Percentiles rank a stretch among this genome's conserved stretches.
phyloP scores from a whole-genome alignment of 1,140 invertebrate species.

The Caenorhabditis brenneri region DNA sequence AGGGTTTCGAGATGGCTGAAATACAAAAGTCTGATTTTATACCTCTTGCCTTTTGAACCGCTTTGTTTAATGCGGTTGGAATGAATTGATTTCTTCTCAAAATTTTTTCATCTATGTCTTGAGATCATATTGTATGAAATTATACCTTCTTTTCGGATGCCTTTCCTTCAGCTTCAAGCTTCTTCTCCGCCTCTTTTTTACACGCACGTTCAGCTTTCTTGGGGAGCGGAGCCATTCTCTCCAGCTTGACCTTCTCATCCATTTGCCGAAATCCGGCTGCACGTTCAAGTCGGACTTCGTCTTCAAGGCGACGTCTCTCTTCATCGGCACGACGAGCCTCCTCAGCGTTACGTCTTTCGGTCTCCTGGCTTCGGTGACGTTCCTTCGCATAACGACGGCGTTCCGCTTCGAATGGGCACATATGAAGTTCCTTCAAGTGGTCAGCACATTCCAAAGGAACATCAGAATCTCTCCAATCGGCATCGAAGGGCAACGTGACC shows the following conservation, averaged over 20 bases:
- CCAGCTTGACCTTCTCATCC: neutral
- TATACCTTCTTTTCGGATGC: too few species aligned
- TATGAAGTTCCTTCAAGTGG: neutral
- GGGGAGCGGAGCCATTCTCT: neutral
- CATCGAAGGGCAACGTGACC: slow-evolving; percentile 13
- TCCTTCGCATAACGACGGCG: too few species aligned
- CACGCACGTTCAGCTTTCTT: neutral
- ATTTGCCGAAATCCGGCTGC: neutral
- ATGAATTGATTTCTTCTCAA: too few species aligned
- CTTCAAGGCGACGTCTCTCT: slow-evolving; percentile 4
- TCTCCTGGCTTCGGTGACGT: too few species aligned
- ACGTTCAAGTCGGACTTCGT: neutral
- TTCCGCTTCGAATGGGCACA: neutral
- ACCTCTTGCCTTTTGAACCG: too few species aligned
- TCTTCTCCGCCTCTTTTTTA: too few species aligned
- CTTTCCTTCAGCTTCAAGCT: too few species aligned
- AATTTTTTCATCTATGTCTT: too few species aligned
- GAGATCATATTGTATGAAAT: too few species aligned
- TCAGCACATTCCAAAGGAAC: neutral
- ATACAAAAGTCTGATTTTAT: too few species aligned
- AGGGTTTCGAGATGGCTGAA: slow-evolving; percentile 22
- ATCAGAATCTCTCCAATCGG: neutral
- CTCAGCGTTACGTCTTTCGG: neutral
- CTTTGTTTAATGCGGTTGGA: too few species aligned
- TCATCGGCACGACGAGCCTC: neutral